Evolutionary conservation across 2,797 vertebrate genomes (phyloP).

Genomic region (Halcyon smyrnensis): DNA sequence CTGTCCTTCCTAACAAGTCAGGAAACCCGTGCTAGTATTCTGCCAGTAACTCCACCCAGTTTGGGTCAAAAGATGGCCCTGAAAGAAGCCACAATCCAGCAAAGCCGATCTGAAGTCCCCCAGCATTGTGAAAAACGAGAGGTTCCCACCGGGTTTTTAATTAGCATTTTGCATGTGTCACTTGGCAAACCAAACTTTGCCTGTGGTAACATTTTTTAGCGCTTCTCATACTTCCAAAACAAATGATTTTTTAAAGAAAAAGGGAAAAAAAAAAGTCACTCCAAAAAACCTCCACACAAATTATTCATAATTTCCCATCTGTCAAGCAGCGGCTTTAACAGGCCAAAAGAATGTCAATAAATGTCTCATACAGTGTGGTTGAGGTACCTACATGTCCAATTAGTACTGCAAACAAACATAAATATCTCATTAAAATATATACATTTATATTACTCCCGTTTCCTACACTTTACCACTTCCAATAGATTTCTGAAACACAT

Average conservation of each 20-base stretch:
- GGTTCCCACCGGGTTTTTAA: background rate
- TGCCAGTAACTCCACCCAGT: background rate
- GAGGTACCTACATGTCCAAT: background rate
- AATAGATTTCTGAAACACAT: background rate
- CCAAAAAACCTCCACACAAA: background rate
- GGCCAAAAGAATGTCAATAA: background rate
- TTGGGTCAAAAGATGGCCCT: background rate
- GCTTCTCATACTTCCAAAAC: background rate
- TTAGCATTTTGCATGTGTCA: rapidly evolving
- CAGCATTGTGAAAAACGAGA: background rate
- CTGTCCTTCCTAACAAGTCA: too few species aligned
- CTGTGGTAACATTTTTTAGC: background rate
- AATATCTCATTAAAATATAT: background rate
- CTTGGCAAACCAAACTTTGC: background rate
- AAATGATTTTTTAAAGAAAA: background rate
- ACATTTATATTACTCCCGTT: background rate
- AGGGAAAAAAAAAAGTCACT: background rate
- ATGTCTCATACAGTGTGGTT: background rate
- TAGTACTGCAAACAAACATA: background rate
- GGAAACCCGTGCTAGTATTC: background rate
- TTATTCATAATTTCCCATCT: background rate
- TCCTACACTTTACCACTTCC: background rate
- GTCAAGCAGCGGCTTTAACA: background rate
- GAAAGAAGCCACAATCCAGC: background rate
- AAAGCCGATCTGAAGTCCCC: background rate